These are phyloP conservation scores for Gulo gulo DNA, from an alignment of 2,113 vertebrate genomes.

Conservation along the genomic window DNA sequence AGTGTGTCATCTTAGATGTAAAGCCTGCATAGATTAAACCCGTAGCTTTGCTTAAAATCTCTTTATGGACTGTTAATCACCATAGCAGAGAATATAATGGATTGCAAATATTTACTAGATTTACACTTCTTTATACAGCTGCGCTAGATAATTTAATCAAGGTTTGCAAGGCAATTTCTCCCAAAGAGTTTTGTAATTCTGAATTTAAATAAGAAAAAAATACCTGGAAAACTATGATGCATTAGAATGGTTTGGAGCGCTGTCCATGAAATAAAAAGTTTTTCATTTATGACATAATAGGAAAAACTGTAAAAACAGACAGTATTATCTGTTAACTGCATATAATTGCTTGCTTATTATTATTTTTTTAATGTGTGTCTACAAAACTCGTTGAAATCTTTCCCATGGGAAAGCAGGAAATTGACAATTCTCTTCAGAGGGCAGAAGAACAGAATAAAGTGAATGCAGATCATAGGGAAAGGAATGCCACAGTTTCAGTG, in stretches of 20 bases:
- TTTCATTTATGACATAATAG: slow-evolving; percentile 45
- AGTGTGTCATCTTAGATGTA: slow-evolving; percentile 61
- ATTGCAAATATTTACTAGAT: slow-evolving; percentile 82
- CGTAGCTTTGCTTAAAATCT: slow-evolving; percentile 82
- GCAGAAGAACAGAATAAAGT: slow-evolving; percentile 15
- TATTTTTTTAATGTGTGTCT: not conserved
- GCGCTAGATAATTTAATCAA: slow-evolving; percentile 75
- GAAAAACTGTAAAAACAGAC: slow-evolving; percentile 32
- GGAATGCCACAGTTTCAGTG: not conserved
- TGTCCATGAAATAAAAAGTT: slow-evolving; percentile 52
- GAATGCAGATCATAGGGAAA: slow-evolving; percentile 49
- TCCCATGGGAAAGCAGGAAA: slow-evolving; percentile 47
- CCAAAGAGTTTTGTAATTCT: slow-evolving; percentile 53
- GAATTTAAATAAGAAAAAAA: slow-evolving; percentile 48
- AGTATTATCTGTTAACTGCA: slow-evolving; percentile 18
- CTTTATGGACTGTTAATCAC: slow-evolving; percentile 85
- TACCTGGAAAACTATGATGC: not conserved
- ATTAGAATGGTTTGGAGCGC: slow-evolving; percentile 34
- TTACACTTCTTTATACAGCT: slow-evolving; percentile 66
- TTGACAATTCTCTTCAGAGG: slow-evolving; percentile 51
- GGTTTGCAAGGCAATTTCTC: slow-evolving; percentile 66
- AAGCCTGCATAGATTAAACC: slow-evolving; percentile 80
- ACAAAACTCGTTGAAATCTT: slow-evolving; percentile 51
- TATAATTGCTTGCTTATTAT: not conserved
- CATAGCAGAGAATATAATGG: slow-evolving; percentile 79